These are phyloP conservation scores for Lagenorhynchus albirostris DNA, from an alignment of 2,113 vertebrate species.

Conservation along the genomic window DNA sequence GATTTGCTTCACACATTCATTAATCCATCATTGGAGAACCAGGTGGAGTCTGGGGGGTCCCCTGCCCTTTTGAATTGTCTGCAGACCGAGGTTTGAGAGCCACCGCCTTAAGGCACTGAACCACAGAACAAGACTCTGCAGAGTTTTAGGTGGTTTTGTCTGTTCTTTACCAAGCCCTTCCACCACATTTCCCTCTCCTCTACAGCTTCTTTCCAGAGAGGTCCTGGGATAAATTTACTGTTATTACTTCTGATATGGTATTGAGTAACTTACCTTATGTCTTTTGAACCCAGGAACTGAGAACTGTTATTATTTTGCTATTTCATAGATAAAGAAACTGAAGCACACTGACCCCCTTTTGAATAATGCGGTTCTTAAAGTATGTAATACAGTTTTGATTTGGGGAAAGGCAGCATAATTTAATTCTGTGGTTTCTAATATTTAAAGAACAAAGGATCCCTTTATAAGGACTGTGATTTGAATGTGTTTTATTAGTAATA, in stretches of 20 bases:
- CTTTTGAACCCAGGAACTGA: background rate
- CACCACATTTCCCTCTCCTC: background rate
- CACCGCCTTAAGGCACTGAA: background rate
- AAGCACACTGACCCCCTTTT: background rate
- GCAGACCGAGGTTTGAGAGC: background rate
- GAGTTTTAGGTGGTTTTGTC: background rate
- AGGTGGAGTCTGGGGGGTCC: background rate
- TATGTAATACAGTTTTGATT: background rate
- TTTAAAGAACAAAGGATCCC: conserved; percentile 3
- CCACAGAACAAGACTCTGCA: background rate
- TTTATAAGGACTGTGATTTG: background rate
- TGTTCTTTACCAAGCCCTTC: background rate
- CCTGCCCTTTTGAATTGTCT: background rate
- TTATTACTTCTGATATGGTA: background rate
- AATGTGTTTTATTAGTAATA: too few species aligned
- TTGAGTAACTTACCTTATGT: background rate
- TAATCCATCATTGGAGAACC: background rate
- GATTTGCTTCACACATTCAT: background rate
- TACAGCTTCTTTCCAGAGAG: background rate
- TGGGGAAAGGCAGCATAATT: background rate
- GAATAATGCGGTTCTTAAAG: background rate
- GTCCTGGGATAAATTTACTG: background rate
- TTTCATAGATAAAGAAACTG: background rate
- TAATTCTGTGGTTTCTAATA: background rate
- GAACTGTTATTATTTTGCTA: background rate